These are phyloP conservation scores for Anabas testudineus DNA, from an alignment of 2,797 vertebrate species.

Conservation along the genomic window DNA sequence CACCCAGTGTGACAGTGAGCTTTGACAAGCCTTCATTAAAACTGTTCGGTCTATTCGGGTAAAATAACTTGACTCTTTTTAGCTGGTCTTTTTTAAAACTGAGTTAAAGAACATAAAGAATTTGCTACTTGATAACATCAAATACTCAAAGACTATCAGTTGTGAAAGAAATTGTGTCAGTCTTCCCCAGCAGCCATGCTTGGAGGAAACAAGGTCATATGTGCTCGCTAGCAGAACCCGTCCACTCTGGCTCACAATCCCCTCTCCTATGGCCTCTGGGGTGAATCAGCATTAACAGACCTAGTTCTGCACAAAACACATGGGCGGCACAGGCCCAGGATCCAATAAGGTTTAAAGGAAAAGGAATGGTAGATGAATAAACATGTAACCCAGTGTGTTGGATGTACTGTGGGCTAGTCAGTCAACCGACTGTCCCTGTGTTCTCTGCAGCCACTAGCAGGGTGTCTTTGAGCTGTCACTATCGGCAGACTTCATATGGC, in stretches of 20 bases:
- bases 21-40: conserved; percentile 28
- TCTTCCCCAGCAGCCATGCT: conserved; percentile 54
- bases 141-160: conserved; percentile 35
- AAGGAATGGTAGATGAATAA: conserved; percentile 40
- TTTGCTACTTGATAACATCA: conserved; percentile 43
- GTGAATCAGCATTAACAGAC: conserved; percentile 54
- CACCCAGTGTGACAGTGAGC: conserved; percentile 8
- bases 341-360: conserved; percentile 28
- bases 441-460: conserved; percentile 59
- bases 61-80: conserved; percentile 5
- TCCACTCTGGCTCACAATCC: conserved; percentile 40
- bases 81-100: conserved; percentile 6
- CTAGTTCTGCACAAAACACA: conserved; percentile 48
- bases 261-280: conserved; percentile 30
- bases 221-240: conserved; percentile 49
- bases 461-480: conserved; percentile 74
- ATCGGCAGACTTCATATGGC: conserved; percentile 73
- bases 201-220: conserved; percentile 51
- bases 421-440: conserved; percentile 51
- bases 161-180: conserved; percentile 59
- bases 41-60: conserved; percentile 11
- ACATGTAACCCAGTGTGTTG: conserved; percentile 50
- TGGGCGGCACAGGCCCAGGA: conserved; percentile 19
- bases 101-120: conserved; percentile 17
- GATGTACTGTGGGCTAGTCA: conserved; percentile 43